Percentiles rank a stretch among this genome's conserved stretches.
Evolutionary conservation across 2,113 vertebrate species (phyloP).

Genomic region (Motacilla tschutschensis): DNA sequence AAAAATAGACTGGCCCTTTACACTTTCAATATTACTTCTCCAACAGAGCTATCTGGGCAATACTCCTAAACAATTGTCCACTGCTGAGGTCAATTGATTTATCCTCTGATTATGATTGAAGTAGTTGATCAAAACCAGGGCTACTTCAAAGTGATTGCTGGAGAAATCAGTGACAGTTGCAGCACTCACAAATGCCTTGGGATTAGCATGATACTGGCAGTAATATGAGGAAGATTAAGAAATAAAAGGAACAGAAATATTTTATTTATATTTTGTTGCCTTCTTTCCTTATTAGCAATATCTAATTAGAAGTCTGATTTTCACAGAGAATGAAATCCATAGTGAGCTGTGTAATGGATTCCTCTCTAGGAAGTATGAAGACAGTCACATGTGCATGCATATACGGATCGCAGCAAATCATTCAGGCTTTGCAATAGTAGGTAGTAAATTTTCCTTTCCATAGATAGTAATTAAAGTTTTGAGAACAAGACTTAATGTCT

Average conservation of each 20-base stretch:
- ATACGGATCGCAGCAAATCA: background rate
- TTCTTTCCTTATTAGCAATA: background rate
- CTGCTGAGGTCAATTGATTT: background rate
- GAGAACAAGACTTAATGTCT: background rate
- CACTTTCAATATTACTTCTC: background rate
- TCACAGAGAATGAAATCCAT: background rate
- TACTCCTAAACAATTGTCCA: background rate
- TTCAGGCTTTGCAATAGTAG: background rate
- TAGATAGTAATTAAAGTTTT: background rate
- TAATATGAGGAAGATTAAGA: background rate
- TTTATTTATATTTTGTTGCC: background rate
- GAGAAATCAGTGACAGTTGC: background rate
- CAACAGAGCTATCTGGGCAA: background rate
- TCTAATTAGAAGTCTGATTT: background rate
- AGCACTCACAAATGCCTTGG: background rate
- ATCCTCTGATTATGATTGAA: background rate
- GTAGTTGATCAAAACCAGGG: background rate
- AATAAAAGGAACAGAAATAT: background rate
- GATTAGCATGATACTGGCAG: background rate
- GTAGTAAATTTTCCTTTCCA: background rate
- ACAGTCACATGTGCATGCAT: fast-evolving
- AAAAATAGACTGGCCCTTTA: background rate
- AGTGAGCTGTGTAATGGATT: background rate
- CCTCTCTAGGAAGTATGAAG: background rate
- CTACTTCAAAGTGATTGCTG: background rate